A percentile compares a stretch with the other conserved stretches of the same genome.
Conservation (phyloP, 2,113 vertebrate species). For the Oreochromis tanganicae region DNA sequence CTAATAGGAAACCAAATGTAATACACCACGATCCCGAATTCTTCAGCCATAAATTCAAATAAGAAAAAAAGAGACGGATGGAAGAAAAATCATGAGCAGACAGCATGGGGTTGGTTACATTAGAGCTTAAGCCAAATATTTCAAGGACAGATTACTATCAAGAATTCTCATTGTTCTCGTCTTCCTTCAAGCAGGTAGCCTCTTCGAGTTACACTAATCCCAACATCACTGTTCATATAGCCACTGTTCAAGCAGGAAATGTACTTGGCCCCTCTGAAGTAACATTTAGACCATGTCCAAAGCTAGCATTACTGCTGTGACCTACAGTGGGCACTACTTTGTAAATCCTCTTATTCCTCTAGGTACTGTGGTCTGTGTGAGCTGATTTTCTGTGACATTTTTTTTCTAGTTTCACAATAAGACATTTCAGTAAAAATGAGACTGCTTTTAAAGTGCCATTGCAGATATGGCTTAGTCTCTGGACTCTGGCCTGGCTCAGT, state of each 20-base stretch:
- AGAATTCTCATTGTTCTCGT: background rate
- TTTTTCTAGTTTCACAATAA: background rate
- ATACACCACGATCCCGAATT: conserved; percentile 4
- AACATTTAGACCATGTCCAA: background rate
- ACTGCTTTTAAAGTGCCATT: background rate
- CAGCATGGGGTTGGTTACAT: background rate
- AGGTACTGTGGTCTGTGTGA: background rate
- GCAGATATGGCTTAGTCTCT: background rate
- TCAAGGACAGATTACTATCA: background rate
- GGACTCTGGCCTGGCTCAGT: background rate
- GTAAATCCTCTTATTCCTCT: background rate
- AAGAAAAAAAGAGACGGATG: background rate
- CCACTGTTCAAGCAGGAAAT: background rate
- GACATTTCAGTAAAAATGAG: background rate
- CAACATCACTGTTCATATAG: background rate
- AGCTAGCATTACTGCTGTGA: background rate
- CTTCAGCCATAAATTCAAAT: conserved; percentile 3
- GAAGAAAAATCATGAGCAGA: background rate
- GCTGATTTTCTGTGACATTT: background rate
- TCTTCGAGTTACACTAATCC: conserved; percentile 5
- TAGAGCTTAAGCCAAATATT: background rate
- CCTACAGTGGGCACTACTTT: background rate
- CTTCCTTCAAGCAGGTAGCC: conserved; percentile 1
- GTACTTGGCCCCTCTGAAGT: background rate
- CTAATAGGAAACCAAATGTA: conserved; percentile 39